Percentiles rank a stretch among this genome's conserved stretches.
Conservation (phyloP, 2,888 invertebrate species). For the Drosophila anomalata region DNA sequence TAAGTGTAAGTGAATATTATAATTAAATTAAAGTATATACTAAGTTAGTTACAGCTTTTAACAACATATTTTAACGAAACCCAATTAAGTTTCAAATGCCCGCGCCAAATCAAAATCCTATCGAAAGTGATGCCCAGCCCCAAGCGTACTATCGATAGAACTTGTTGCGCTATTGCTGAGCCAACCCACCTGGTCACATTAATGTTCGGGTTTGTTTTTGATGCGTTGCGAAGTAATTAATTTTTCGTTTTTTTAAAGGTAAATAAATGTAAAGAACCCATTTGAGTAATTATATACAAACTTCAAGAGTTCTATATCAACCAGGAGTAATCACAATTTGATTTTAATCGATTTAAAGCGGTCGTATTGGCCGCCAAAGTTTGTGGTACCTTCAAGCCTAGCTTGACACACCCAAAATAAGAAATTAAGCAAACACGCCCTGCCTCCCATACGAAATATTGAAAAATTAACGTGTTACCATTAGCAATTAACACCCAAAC, state of each 20-base stretch:
- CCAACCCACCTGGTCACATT: background rate
- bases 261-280: slow-evolving; percentile 36
- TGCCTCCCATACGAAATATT: background rate
- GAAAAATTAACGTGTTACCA: background rate
- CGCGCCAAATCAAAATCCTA: background rate
- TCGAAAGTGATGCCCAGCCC: slow-evolving; percentile 6
- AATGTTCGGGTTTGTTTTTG: slow-evolving; percentile 53
- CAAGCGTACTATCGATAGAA: slow-evolving; percentile 1
- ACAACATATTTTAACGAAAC: too few relatives aligned
- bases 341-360: background rate
- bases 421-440: slow-evolving; percentile 70
- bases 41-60: too few relatives aligned
- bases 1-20: too few relatives aligned
- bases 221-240: slow-evolving; percentile 52
- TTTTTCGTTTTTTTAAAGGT: slow-evolving; percentile 45
- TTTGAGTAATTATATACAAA: background rate
- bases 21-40: too few relatives aligned
- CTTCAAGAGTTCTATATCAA: too few relatives aligned
- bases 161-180: slow-evolving; percentile 23
- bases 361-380: background rate
- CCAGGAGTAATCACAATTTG: background rate
- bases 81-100: background rate
- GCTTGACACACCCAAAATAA: slow-evolving; percentile 71
- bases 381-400: slow-evolving; percentile 38
- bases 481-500: background rate